Evolutionary conservation across 2,888 invertebrate genomes (phyloP).

Genomic region (Euplexia lucipara): DNA sequence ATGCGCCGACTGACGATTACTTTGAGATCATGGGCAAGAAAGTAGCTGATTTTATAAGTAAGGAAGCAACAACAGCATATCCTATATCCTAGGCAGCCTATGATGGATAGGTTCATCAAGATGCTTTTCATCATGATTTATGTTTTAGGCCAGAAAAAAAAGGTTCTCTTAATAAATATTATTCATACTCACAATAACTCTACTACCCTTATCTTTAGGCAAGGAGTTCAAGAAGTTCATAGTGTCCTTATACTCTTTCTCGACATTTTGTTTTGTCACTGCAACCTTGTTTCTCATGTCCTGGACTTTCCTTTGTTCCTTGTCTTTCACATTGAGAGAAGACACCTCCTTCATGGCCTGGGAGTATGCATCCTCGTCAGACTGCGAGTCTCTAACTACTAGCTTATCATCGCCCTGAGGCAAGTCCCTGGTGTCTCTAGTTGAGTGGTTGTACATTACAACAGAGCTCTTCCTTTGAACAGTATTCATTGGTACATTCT

Average conservation of each 20-base stretch:
- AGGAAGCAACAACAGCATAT: too few relatives aligned
- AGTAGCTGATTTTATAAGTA: too few relatives aligned
- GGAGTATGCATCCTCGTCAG: conserved; percentile 83
- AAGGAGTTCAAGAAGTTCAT: conserved; percentile 83
- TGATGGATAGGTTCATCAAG: too few relatives aligned
- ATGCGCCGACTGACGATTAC: too few relatives aligned
- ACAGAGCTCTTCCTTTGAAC: conserved; percentile 75
- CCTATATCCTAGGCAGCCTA: too few relatives aligned
- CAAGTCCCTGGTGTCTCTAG: conserved; percentile 77
- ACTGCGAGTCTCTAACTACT: conserved; percentile 75
- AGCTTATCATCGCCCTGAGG: conserved; percentile 70
- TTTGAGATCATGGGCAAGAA: too few relatives aligned
- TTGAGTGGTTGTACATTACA: conserved; percentile 82
- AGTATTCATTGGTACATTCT: conserved; percentile 58
- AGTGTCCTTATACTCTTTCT: conserved; percentile 86
- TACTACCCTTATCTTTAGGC: conserved; percentile 76
- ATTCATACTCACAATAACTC: conserved; percentile 76
- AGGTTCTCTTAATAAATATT: too few relatives aligned
- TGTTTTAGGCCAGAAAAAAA: too few relatives aligned
- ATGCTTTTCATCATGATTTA: too few relatives aligned
- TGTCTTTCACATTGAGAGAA: conserved; percentile 59
- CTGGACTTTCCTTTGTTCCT: conserved; percentile 73
- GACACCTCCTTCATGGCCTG: conserved; percentile 80
- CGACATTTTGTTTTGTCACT: conserved; percentile 92
- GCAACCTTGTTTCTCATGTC: conserved; percentile 82